Evolutionary conservation across 2,888 invertebrate species (phyloP), one percentile per base, ranked within the genome.

Genomic region (Abrostola triplasia): DNA sequence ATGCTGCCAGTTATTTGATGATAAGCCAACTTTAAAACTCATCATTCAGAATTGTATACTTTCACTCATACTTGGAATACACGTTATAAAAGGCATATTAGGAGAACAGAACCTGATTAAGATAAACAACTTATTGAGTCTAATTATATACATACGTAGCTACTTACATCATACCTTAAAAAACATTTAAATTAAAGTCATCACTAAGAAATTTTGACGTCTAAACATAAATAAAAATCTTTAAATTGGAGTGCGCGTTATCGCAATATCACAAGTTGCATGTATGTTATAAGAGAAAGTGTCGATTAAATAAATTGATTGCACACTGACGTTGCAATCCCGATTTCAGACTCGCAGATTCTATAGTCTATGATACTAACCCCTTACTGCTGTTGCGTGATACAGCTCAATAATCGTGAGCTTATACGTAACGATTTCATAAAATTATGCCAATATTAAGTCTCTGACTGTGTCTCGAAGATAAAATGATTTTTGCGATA

Each of bases 251-350:
- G 37, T 61, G 57, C 51, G 9, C 40, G 11, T 44, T 70, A 70
- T 59, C 52, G 36, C 9, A 37, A 49, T 59, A 59, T 63, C 37
- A 55, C 62, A 70, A 70, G 57, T 70, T 66, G 73, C 80, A 67
- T 77, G 75, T 69, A 48, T 60, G 64, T 59, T 58, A 24, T 12
- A 67, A 74, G 79, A 71, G 79, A 80, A 80, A 80, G 79, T 71
- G 8, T 48, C 52, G 41, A 67, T 44, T 50, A 72, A 71, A 72
- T 65, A 68, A 67, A 69, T 70, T 67, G 65, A 71, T 79, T 74
- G 67, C 72, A 67, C n/a, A 59, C 44, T 53, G 50, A 24, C 61
- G 24, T 62, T 44, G 38, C 52, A 69, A 62, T 73, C 68, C 58
- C 69, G 50, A 57, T 66, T 78, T 71, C 36, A 66, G 64, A 56